A percentile compares a stretch with the other conserved stretches of the same genome.
Evolutionary conservation across 1,140 invertebrate genomes (phyloP).

Genomic region (Macrotrachela quadricornifera): DNA sequence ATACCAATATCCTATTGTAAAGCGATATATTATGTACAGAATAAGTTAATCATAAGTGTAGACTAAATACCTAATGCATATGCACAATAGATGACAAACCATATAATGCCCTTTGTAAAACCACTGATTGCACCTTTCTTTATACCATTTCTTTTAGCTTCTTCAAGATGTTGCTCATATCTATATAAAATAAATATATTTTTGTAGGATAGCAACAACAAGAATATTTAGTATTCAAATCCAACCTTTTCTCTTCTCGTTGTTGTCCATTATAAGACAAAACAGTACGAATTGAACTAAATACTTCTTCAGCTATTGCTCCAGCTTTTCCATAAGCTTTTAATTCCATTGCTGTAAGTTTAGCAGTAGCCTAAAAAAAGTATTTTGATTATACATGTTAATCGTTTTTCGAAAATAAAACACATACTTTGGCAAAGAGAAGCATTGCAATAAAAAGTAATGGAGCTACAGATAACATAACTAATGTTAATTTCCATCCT

Average conservation of each 20-base stretch:
- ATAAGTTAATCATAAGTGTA: too few species aligned
- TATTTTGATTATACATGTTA: background rate
- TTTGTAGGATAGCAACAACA: too few species aligned
- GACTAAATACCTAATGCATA: too few species aligned
- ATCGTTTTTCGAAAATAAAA: too few species aligned
- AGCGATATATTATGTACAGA: background rate
- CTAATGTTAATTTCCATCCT: conserved; percentile 27
- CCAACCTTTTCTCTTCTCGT: conserved; percentile 22
- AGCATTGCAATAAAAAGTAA: conserved; percentile 15
- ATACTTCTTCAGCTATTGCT: conserved; percentile 27
- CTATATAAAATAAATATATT: too few species aligned
- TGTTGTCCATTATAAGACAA: conserved; percentile 28
- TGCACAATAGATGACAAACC: too few species aligned
- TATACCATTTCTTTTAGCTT: too few species aligned
- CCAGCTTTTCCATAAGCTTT: conserved; percentile 28
- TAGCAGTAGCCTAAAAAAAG: conserved; percentile 7
- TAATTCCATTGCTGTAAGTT: conserved; percentile 16
- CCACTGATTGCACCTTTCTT: too few species aligned
- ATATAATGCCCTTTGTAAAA: too few species aligned
- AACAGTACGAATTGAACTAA: conserved; percentile 27
- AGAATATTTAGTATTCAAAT: background rate
- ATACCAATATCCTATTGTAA: background rate
- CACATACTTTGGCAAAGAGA: conserved; percentile 19
- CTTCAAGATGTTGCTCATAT: too few species aligned
- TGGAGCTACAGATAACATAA: conserved; percentile 23